Base-by-base conservation (phyloP, 1,140 invertebrate species). In the Homalodisca vitripennis region DNA sequence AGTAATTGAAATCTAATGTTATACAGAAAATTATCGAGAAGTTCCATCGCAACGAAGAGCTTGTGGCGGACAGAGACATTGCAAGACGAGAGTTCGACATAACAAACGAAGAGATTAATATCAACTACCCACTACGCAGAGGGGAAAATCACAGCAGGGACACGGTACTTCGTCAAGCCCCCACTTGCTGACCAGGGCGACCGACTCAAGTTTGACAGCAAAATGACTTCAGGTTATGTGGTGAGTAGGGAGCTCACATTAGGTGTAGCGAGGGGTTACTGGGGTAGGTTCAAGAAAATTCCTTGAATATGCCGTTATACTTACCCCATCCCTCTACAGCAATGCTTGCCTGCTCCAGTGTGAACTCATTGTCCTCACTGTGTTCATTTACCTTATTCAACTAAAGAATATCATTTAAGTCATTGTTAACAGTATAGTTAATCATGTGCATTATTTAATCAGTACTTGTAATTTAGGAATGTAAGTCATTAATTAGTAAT, bases 81-180 rank as follows among this genome's bases (percentile, higher is more conserved):
- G 87, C 86, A 20, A 81, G 84, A n/a, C 83, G 86, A 41, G 85
- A 84, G 55, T 91, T 89, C 73, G 79, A 83, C 57, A 81, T 89
- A 1, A 75, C 78, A 29, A 83, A 85, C 0, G 84, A 86, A 34
- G 85, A 87, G 73, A 89, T 92, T 69, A 78, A 82, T 22, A 69
- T 92, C 0, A 81, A 87, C 64, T 90, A 86, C 76, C 83, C 89
- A 92, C 75, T 91, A 91, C 70, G 84, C 82, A 0, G 82, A 84
- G 64, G 86, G 85, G n/a, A 84, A 85, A 68, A 82, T 89, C 0
- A 88, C 88, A 0, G 86, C 88, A 64, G 84, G 87, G 1, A 87
- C 82, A 0, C 81, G 87, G 48, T 83, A 79, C 34, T 91, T 87
- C 70, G 80, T 84, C 0, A 91, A 90, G 73, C 88, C 89, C 0